A percentile compares a stretch with the other conserved stretches of the same genome.
Conservation (phyloP, 2,797 vertebrate species). For the Bradypodion pumilum region DNA sequence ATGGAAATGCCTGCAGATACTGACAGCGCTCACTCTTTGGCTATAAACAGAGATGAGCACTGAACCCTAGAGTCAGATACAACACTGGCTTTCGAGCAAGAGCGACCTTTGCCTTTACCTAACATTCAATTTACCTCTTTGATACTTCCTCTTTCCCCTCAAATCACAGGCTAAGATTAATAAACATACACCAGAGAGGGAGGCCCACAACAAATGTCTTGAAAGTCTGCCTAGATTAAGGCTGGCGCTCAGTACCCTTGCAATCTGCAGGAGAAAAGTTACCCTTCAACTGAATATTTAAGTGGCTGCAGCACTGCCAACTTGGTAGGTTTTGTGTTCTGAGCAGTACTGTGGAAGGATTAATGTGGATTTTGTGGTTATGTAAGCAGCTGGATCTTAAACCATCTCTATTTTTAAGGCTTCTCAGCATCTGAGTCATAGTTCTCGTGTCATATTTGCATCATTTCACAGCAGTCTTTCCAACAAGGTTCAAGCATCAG, state of each 20-base stretch:
- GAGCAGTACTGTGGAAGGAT: conserved; percentile 2
- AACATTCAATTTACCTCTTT: background rate
- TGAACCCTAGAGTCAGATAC: no score
- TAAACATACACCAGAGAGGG: background rate
- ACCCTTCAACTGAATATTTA: background rate
- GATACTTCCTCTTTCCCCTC: background rate
- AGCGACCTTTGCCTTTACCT: no score
- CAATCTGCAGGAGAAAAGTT: background rate
- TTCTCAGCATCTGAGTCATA: conserved; percentile 11
- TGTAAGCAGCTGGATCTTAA: conserved; percentile 25
- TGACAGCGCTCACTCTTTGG: no score
- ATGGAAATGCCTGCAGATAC: no score
- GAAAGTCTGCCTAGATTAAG: background rate
- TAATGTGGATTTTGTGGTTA: conserved; percentile 19
- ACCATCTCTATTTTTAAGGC: conserved; percentile 25
- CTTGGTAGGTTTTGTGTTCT: background rate
- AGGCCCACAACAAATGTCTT: no score
- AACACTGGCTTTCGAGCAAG: no score
- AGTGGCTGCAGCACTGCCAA: background rate
- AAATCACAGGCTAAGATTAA: background rate
- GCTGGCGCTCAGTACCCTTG: background rate
- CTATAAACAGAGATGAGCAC: no score
- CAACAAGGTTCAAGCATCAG: background rate
- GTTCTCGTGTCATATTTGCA: background rate
- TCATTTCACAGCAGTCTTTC: background rate